Evolutionary conservation across 2,113 vertebrate genomes (phyloP), one percentile per base, ranked within the genome.

Genomic region (Megaceryle torquata): DNA sequence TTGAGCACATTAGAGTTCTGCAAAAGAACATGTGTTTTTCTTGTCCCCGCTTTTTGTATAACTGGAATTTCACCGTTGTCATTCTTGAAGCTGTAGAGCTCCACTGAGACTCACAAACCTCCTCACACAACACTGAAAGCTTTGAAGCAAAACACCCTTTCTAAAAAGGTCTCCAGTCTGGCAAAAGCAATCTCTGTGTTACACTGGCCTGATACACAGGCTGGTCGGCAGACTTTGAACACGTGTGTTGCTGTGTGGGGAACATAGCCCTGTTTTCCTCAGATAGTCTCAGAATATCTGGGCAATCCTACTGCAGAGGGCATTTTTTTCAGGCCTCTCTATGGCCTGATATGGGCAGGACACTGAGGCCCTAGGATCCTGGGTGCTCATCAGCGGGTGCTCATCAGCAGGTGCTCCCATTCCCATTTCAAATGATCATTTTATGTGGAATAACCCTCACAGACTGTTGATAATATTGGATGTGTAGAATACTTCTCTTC

Each of bases 171-270:
- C 33, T 39, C 6, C 67, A 33, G 4, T 63, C 46, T 63, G 37
- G 11, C 18, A 80, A 56, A 83, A 91, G 11, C 37, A 57, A 19
- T 37, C 22, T 76, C 61, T 77, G 68, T 21, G 33, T 11, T 77
- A 10, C 15, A 28, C 2, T 51, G 18, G 12, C 24, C 48, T 53
- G 53, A 48, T 28, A 59, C 22, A 51, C 15, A 61, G 19, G 26
- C 10, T 79, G n/a, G 7, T 64, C 87, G 84, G 21, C 15, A 78
- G 43, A 15, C 33, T 61, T 53, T 13, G 13, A 79, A 19, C 13
- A 20, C 0, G 1, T 22, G 4, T 22, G 13, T 9, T 65, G 25
- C 41, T 65, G 15, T 72, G 33, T 2, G 10, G 17, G 15, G 28
- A 59, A 41, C 41, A 71, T 70, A 76, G 43, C n/a, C 7, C 10